These are phyloP conservation scores for Sycon ciliatum DNA, from an alignment of 37 sponge, comb jelly and placozoan genomes.

Conservation along the genomic window DNA sequence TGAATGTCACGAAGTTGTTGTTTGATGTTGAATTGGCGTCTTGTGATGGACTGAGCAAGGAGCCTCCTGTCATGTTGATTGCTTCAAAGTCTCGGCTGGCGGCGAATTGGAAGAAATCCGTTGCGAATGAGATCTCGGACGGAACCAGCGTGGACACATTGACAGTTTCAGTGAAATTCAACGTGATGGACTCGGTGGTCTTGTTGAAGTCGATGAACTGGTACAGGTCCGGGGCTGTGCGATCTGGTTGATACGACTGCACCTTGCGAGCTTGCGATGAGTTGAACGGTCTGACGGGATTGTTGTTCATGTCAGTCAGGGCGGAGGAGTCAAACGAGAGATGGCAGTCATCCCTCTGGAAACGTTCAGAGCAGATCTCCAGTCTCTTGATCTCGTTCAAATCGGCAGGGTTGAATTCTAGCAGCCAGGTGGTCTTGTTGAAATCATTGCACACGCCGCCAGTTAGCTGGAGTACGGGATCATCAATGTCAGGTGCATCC, in stretches of 20 bases:
- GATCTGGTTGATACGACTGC: slow-evolving; percentile 41
- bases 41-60: not conserved
- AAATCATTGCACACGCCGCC: slow-evolving; percentile 22
- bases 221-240: slow-evolving; percentile 48
- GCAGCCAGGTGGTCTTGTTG: not conserved
- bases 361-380: slow-evolving; percentile 42
- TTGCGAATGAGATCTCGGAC: slow-evolving; percentile 47
- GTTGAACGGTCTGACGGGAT: slow-evolving; percentile 25
- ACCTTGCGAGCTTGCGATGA: not conserved
- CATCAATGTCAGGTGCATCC: slow-evolving; percentile 20
- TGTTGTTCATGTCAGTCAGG: slow-evolving; percentile 52
- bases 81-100: no score
- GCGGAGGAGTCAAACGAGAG: slow-evolving; percentile 36
- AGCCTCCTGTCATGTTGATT: not conserved
- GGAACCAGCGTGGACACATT: slow-evolving; percentile 61
- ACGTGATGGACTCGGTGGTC: slow-evolving; percentile 49
- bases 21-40: slow-evolving; percentile 30
- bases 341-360: slow-evolving; percentile 48
- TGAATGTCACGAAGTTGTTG: slow-evolving; percentile 45
- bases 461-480: slow-evolving; percentile 26
- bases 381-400: slow-evolving; percentile 63
- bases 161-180: slow-evolving; percentile 74
- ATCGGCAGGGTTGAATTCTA: slow-evolving; percentile 14
- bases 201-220: slow-evolving; percentile 72
- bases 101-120: no score